Base-by-base conservation (phyloP, 2,113 vertebrate genomes). In the Vidua macroura region DNA sequence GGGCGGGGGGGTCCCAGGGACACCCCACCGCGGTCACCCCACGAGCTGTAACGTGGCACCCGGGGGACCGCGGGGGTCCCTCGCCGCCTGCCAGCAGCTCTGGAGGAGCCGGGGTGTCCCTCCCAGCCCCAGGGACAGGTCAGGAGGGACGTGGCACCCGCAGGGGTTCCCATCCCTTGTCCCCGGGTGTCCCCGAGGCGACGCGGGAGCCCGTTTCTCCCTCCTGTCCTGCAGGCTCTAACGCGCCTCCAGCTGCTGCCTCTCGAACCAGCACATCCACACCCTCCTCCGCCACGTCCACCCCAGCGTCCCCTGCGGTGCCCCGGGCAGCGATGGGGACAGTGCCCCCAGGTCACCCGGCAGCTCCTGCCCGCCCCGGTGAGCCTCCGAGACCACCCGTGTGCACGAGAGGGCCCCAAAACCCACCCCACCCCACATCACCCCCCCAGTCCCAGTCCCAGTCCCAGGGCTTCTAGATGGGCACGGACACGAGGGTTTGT, bases 161-260 rank as follows among this genome's bases (percentile, higher is more conserved):
- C 37, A 14, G 44, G 9, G 48, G 55, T 41, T 89, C 81, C 59
- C 68, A 27, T 31, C 68, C 21, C 33, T 60, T 13, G 56, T 66
- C 91, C 88, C 92, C 4, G 55, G 94, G 73, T 33, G 72, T 86
- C 84, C 83, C 73, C 20, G 74, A 73, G 74, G 85, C 56, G 48
- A 33, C 30, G 53, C 69, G 59, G 92, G 92, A 92, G 94, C 93
- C 91, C 81, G 52, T 97, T 75, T 97, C 96, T 97, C 95, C 94
- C 95, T 97, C 97, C 95, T 97, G 93, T 97, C 96, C 97, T 93
- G 96, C 96, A 97, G 97, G 96, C 95, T 93, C 91, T 96, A 96
- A 95, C 80, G 86, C 43, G 64, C 86, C 96, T 97, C 95, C 97
- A 97, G 96, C 92, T 97, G 97, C 96, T 97, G 97, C 96, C 96